Percentiles rank a stretch among this genome's conserved stretches.
These are phyloP conservation scores for Bubo bubo DNA, from an alignment of 2,113 vertebrate species.

Conservation along the genomic window DNA sequence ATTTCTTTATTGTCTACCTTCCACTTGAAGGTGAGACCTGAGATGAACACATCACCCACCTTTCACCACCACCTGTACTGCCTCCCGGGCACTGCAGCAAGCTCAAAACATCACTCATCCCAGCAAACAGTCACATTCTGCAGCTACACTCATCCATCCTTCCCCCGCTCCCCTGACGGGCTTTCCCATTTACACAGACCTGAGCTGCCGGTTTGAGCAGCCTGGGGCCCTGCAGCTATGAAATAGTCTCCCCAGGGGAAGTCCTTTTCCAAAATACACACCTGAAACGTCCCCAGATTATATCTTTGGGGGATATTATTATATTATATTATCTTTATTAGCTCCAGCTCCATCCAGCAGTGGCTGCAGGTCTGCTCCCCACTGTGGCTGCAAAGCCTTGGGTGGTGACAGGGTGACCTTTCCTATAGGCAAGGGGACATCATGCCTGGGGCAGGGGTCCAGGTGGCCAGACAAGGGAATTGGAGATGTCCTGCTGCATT, in stretches of 20 bases:
- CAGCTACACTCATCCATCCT: neutral
- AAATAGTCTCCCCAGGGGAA: neutral
- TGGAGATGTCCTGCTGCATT: neutral
- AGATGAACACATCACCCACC: neutral
- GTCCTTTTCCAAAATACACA: neutral
- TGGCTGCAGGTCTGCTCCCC: neutral
- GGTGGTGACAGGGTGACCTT: neutral
- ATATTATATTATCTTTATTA: too few relatives aligned
- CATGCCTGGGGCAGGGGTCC: neutral
- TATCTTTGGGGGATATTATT: neutral
- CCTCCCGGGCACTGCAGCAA: neutral
- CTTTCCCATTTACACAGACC: neutral
- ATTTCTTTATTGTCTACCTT: neutral
- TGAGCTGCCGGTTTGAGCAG: too few relatives aligned
- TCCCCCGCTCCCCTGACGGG: neutral
- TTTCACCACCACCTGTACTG: neutral
- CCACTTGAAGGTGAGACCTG: accelerated
- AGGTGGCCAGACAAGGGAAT: neutral
- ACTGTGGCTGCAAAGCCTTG: neutral
- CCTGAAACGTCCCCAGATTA: neutral
- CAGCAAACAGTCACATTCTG: neutral
- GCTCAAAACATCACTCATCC: neutral
- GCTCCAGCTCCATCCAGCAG: neutral
- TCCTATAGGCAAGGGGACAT: neutral
- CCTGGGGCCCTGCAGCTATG: neutral